phyloP scores from a whole-genome alignment of 1,140 invertebrate genomes.

The Drosophila obscura region DNA sequence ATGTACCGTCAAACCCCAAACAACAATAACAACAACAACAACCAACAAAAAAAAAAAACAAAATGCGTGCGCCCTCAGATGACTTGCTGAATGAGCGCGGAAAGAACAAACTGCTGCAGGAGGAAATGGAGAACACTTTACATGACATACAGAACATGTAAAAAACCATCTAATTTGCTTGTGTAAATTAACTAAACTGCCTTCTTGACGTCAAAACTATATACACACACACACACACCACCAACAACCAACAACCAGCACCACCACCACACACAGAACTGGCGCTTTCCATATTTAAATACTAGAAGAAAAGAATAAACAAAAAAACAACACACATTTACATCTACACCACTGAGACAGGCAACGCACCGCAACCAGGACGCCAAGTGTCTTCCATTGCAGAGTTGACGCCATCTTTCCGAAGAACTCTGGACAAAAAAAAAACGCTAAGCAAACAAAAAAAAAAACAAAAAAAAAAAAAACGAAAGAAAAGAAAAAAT shows the following conservation, averaged over 20 bases:
- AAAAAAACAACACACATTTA: no score
- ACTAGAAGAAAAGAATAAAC: constrained; percentile 48
- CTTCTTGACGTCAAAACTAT: constrained; percentile 75
- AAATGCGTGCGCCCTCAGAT: constrained; percentile 87
- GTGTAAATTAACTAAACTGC: constrained; percentile 81
- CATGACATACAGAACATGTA: constrained; percentile 99
- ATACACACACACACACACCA: constrained; percentile 6
- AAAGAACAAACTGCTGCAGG: constrained; percentile 97
- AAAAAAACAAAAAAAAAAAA: constrained; percentile 53
- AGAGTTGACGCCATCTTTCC: constrained; percentile 55
- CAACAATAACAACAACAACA: no score
- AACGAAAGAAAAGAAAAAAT: constrained; percentile 31
- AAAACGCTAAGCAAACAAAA: constrained; percentile 36
- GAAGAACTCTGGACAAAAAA: constrained; percentile 43
- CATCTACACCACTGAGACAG: constrained; percentile 32
- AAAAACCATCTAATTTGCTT: constrained; percentile 85
- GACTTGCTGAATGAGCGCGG: constrained; percentile 97
- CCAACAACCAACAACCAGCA: no score
- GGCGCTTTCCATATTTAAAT: constrained; percentile 75
- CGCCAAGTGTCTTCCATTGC: constrained; percentile 65
- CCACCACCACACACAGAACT: constrained; percentile 56
- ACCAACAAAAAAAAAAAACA: constrained; percentile 11
- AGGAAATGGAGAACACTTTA: constrained; percentile 99
- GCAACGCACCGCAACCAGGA: constrained; percentile 42
- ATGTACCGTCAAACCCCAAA: not conserved